Percentiles rank a stretch among this genome's conserved stretches.
phyloP scores from a whole-genome alignment of 2,888 invertebrate genomes.

The Drosophila nr. perissopoda region DNA sequence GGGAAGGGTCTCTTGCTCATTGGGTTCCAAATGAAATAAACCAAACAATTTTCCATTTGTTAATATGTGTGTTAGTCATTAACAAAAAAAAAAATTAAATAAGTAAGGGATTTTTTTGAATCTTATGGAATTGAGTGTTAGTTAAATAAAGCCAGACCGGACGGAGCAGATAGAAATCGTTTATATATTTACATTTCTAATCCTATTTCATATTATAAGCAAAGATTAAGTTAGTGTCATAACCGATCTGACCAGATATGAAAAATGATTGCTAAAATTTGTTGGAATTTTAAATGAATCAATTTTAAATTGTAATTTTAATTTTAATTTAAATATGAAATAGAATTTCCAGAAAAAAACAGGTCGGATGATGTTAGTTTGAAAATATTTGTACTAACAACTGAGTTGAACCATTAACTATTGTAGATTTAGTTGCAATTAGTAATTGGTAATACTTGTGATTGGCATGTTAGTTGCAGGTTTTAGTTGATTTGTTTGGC shows the following conservation, averaged over 20 bases:
- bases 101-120: too few species aligned
- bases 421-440: not conserved
- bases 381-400: not conserved
- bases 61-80: not conserved
- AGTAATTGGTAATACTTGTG: constrained; percentile 8
- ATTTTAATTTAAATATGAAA: not conserved
- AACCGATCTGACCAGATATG: not conserved
- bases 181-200: not conserved
- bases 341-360: not conserved
- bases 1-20: constrained; percentile 1
- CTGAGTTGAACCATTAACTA: not conserved
- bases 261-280: not conserved
- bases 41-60: constrained; percentile 13
- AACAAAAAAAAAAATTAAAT: not conserved
- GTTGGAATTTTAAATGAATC: not conserved
- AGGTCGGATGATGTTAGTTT: not conserved
- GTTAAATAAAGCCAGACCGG: not conserved
- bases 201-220: not conserved
- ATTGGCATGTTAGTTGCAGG: constrained; percentile 29
- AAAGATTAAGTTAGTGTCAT: not conserved
- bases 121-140: too few species aligned
- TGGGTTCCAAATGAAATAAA: constrained; percentile 27
- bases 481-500: constrained; percentile 29
- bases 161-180: not conserved
- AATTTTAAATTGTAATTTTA: too few species aligned